Base-by-base conservation (phyloP, 2,888 invertebrate genomes). In the Cynaeus angustus region DNA sequence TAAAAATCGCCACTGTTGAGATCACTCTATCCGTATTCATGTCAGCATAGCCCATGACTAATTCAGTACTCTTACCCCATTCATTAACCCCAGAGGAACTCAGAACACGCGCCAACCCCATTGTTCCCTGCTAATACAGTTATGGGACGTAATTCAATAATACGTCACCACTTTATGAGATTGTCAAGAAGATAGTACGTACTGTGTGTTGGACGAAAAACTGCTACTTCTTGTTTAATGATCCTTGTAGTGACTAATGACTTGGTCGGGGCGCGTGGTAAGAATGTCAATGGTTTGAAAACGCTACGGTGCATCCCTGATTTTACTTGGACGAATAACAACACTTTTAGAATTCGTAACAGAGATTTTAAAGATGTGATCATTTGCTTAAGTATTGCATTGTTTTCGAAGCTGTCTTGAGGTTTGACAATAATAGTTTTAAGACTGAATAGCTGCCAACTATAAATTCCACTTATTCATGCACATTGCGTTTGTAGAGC, bases 21-120 rank as follows among this genome's bases (percentile, higher is more conserved):
- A 52, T 38, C 37, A 62, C 50, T 62, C 50, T 8, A 50, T 62
- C 38, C 41, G 52, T 30, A 64, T 64, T 64, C 43, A 64, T 21
- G 53, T 53, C 64, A 64, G 41, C 41, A 38, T 64, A 52, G 53
- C 6, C 55, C 55, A 48, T 68, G 68, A 68, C 62, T 62, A 68
- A 68, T 62, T 62, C 55, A 48, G 52, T 53, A 13, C 28, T 38
- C 50, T 62, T 62, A 45, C 56, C 38, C 61, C 55, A 68, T 61
- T 56, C 62, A 68, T 64, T 64, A 68, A 68, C 68, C 68, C 56
- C 61, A 68, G 58, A 67, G 67, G 59, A 62, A 45, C 68, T 62
- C 53, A n/a, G 68, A 62, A 68, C 53, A 68, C 61, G 53, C 68
- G 68, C 62, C 48, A 46, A 59, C 68, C 50, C 62, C 61, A 62